Base-by-base conservation (phyloP, 2,113 vertebrate species). In the Aegithalos caudatus region DNA sequence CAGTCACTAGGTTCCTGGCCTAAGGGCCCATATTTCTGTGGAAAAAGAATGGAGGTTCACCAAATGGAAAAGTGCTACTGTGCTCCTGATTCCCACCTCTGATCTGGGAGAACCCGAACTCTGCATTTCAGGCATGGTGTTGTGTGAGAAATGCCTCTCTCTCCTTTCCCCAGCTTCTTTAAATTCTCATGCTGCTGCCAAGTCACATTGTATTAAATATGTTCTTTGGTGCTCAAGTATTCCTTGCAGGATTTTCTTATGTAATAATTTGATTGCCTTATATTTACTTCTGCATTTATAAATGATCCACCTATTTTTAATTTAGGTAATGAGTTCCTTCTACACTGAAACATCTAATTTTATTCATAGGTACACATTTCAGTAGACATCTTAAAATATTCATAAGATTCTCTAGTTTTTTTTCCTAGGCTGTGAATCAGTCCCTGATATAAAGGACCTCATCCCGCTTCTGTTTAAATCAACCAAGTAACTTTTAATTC, bases 251-350 rank as follows among this genome's bases (percentile, higher is more conserved):
- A 67, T 53, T 93, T 81, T 62, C 47, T 93, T 83, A 78, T 27
- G 60, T 78, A 90, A 90, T 91, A 83, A 88, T 74, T 78, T 74
- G 42, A 87, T 93, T 81, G 45, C 69, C n/a, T 92, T 81, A 25
- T 86, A 84, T 93, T 95, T 96, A 66, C 72, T 92, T 78, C 27
- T 78, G 74, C 61, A 92, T 93, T 90, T 95, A 62, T 81, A 94
- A 91, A 81, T 78, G 44, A 78, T 74, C 40, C 23, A 84, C 81
- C 72, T 82, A 70, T 92, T 94, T 94, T 93, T 93, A 89, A 84
- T 92, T 84, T 84, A 67, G 31, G 7, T 78, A 91, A 92, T 66
- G 57, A 57, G 61, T 71, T 88, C 65, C 9, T 81, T 86, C 62
- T 71, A 53, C 28, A 61, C 29, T 27, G 61, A 72, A 78, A 56